Conservation (phyloP, 2,797 vertebrate genomes). For the Varecia variegata region DNA sequence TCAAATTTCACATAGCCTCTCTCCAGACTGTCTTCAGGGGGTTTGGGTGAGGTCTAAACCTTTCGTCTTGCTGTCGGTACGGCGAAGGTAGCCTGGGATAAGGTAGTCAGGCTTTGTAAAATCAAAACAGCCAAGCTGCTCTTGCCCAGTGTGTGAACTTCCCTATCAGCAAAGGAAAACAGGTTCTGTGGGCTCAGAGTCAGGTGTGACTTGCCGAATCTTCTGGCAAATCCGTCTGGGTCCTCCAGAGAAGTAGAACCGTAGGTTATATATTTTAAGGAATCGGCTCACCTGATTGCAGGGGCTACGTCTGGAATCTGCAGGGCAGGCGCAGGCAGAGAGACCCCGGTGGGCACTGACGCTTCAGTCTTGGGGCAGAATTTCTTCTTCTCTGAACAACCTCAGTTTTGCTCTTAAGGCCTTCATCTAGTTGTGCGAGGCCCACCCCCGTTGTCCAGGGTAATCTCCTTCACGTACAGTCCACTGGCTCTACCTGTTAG, state of each 20-base stretch:
- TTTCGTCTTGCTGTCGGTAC: background rate
- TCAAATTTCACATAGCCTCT: background rate
- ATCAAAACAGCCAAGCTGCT: fast-evolving
- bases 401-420: background rate
- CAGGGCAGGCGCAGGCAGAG: background rate
- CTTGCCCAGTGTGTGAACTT: background rate
- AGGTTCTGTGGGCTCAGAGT: background rate
- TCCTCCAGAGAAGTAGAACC: background rate
- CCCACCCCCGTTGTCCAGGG: fast-evolving
- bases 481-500: fast-evolving
- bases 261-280: fast-evolving
- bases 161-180: background rate
- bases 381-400: background rate
- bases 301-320: background rate
- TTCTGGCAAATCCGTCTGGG: fast-evolving
- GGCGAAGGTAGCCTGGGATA: fast-evolving
- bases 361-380: background rate
- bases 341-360: no score
- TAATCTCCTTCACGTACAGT: fast-evolving
- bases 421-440: fast-evolving
- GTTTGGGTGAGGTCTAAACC: no score
- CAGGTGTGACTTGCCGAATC: fast-evolving
- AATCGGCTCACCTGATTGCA: fast-evolving
- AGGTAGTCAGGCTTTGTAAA: fast-evolving
- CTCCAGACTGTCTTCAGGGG: no score